Evolutionary conservation across 2,888 invertebrate species (phyloP), one percentile per base, ranked within the genome.

Genomic region (Diarsia mendica): DNA sequence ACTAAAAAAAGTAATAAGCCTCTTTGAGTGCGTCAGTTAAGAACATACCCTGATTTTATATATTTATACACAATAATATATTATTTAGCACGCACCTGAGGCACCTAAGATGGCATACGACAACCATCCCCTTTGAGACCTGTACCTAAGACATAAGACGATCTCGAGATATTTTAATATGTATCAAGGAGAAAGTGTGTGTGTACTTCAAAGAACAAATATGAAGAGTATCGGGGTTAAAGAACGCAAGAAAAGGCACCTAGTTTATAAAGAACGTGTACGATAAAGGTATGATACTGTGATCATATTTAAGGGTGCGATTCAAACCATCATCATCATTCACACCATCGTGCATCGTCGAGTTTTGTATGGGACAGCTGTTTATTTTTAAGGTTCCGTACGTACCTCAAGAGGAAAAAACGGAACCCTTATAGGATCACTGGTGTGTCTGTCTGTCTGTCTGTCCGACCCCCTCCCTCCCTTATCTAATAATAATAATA

Each of bases 181-280:
- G 66, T 73, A 84, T 60, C 63, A 53, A 10, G 67, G 66, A 53
- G 68, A 85, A 76, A 73, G 75, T 73, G 65, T 63, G 48, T 70
- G 58, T 74, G 68, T 75, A 84, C 67, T 76, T 53, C 53, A 44
- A 44, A 66, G 68, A 75, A 75, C 33, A 79, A 82, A 82, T 77
- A 69, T 80, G 20, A 55, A 67, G 53, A 72, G 79, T 77, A 77
- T 77, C 67, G 80, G 39, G 81, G 82, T 80, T 81, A 77, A 83
- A 77, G 80, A 73, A 79, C 77, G 74, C 66, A 5, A 67, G 72
- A 78, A 72, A 68, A 71, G 68, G 66, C 75, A 69, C 77, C 75
- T 80, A 58, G 80, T 69, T 79, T 76, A 76, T 85, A 81, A 33
- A 60, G 20, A 60, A 11, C 58, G 28, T 18, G 28, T 28, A 28